Evolutionary conservation across 2,113 vertebrate species (phyloP).

Genomic region (Erpornis zantholeuca): DNA sequence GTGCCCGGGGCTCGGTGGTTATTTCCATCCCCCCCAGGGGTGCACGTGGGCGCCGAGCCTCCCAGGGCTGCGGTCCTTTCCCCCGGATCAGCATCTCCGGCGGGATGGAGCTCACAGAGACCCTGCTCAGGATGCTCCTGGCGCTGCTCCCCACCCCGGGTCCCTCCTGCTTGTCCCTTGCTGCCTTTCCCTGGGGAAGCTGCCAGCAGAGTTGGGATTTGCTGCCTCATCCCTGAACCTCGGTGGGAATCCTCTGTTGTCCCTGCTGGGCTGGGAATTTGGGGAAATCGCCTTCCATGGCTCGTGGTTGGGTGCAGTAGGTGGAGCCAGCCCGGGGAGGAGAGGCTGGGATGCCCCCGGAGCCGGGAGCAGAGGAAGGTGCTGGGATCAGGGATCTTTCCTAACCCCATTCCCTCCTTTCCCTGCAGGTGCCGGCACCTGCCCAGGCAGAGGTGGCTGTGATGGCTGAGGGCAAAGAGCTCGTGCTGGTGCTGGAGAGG

Average conservation of each 20-base stretch:
- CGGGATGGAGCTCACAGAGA: neutral
- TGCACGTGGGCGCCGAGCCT: fast-evolving
- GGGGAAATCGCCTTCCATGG: fast-evolving
- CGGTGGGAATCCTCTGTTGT: neutral
- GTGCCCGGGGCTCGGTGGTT: neutral
- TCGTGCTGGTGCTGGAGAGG: conserved; percentile 45
- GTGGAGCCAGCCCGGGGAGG: neutral
- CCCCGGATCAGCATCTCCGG: neutral
- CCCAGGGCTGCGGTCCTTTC: neutral
- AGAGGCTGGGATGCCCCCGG: neutral
- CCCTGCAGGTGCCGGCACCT: neutral
- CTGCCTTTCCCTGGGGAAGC: neutral
- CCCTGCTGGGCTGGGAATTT: neutral
- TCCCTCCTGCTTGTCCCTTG: fast-evolving
- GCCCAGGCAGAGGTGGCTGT: neutral
- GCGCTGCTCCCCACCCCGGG: fast-evolving
- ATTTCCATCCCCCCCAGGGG: fast-evolving
- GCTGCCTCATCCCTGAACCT: neutral
- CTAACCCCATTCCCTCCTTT: neutral
- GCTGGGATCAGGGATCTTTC: neutral
- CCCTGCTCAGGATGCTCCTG: neutral
- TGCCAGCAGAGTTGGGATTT: neutral
- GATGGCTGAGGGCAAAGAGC: conserved; percentile 22
- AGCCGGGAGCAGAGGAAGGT: neutral
- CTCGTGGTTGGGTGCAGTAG: fast-evolving